Conservation (phyloP, 1,140 invertebrate genomes). For the Zaprionus davidi region DNA sequence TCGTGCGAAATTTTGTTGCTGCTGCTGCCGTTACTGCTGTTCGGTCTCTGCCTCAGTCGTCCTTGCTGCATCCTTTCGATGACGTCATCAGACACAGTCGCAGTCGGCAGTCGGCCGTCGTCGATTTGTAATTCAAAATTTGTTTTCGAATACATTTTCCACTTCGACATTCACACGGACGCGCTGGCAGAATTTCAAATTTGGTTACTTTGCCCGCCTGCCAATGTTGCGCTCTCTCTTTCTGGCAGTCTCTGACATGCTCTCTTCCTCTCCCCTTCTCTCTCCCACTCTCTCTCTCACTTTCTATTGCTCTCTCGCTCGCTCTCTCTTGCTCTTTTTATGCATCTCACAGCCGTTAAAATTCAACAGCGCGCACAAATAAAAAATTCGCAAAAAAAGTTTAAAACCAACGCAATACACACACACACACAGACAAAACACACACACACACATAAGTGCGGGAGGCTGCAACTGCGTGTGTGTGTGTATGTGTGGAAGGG, state of each 20-base stretch:
- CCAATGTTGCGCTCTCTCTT: conserved; percentile 11
- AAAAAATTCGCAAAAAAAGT: conserved; percentile 34
- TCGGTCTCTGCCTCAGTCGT: conserved; percentile 44
- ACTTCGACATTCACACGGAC: conserved; percentile 59
- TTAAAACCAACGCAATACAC: conserved; percentile 29
- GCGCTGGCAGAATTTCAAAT: conserved; percentile 75
- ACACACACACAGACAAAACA: background rate
- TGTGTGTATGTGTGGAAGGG: conserved; percentile 57
- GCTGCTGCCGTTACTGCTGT: conserved; percentile 22
- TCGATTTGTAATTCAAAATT: conserved; percentile 83
- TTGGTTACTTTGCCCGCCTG: conserved; percentile 43
- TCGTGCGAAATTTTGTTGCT: conserved; percentile 77
- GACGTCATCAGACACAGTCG: conserved; percentile 43
- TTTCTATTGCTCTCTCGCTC: background rate
- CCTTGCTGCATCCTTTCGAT: conserved; percentile 72
- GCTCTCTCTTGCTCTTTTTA: conserved; percentile 53
- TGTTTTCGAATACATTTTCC: conserved; percentile 81
- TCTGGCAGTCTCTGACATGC: background rate
- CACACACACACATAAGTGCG: background rate
- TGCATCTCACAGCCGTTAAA: conserved; percentile 73
- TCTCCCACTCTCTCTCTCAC: background rate
- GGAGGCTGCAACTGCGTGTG: conserved; percentile 21
- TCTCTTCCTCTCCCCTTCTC: background rate
- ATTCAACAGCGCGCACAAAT: conserved; percentile 72
- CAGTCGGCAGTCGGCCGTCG: conserved; percentile 31